Percentiles rank a stretch among this genome's conserved stretches.
These are phyloP conservation scores for Monochamus alternatus DNA, from an alignment of 2,888 invertebrate species.

Conservation along the genomic window DNA sequence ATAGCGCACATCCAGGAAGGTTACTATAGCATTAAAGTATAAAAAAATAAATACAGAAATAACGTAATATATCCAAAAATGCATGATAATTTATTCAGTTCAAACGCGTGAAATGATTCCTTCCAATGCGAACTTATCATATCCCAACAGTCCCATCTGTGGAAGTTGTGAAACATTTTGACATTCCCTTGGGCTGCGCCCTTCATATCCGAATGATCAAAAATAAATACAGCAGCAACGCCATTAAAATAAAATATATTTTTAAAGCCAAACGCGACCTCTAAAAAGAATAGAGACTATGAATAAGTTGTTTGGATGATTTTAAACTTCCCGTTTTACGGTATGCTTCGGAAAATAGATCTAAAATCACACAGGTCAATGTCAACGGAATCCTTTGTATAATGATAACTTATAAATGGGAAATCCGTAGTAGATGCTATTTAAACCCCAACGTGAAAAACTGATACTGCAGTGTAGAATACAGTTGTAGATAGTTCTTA, in stretches of 20 bases:
- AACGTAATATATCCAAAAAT: not conserved
- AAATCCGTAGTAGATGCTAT: slow-evolving; percentile 22
- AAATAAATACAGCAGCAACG: slow-evolving; percentile 8
- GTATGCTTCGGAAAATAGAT: slow-evolving; percentile 39
- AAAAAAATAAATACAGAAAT: too few relatives aligned
- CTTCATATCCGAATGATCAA: slow-evolving; percentile 26
- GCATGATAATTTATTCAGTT: not conserved
- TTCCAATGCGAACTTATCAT: not conserved
- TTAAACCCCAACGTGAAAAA: slow-evolving; percentile 14
- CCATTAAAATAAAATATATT: slow-evolving; percentile 13
- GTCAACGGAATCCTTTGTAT: slow-evolving; percentile 32
- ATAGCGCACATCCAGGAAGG: too few relatives aligned
- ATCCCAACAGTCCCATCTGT: slow-evolving; percentile 10
- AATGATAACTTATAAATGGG: slow-evolving; percentile 25
- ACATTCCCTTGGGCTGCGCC: slow-evolving; percentile 24
- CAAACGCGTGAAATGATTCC: not conserved
- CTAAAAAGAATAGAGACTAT: slow-evolving; percentile 9
- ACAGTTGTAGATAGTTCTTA: not conserved
- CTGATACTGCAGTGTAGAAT: not conserved
- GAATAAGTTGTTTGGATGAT: slow-evolving; percentile 34
- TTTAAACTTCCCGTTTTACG: slow-evolving; percentile 43
- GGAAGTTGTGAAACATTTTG: slow-evolving; percentile 3
- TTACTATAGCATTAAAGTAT: too few relatives aligned
- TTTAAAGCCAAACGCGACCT: slow-evolving; percentile 10
- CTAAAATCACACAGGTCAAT: slow-evolving; percentile 40